Evolutionary conservation across 2,888 invertebrate species (phyloP).

Genomic region (Orthosia gothica): DNA sequence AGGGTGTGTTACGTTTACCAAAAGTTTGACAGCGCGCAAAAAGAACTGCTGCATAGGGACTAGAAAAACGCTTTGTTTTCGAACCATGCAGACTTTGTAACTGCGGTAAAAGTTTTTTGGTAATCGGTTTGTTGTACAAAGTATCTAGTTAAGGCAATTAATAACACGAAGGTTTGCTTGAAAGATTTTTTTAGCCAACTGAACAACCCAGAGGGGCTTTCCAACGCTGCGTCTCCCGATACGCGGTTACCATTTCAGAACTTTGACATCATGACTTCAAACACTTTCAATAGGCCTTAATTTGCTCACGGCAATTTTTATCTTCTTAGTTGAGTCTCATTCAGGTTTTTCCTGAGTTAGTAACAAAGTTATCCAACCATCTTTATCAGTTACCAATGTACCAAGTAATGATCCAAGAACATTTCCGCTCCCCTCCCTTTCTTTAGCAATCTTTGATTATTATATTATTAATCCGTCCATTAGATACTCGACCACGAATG

Average conservation of each 20-base stretch:
- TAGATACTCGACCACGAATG: constrained; percentile 52
- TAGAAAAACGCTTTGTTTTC: constrained; percentile 40
- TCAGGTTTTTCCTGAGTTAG: too few relatives aligned
- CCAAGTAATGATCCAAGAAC: background rate
- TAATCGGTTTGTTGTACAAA: background rate
- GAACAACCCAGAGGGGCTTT: too few relatives aligned
- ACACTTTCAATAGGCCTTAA: too few relatives aligned
- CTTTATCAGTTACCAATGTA: too few relatives aligned
- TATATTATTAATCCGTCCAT: constrained; percentile 46
- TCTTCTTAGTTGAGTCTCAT: too few relatives aligned
- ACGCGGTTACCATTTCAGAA: too few relatives aligned
- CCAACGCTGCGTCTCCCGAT: too few relatives aligned
- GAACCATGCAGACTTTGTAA: constrained; percentile 24
- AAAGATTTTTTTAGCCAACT: too few relatives aligned
- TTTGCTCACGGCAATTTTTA: too few relatives aligned
- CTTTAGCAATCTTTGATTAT: constrained; percentile 22
- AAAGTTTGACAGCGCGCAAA: constrained; percentile 69
- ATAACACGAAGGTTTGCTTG: too few relatives aligned
- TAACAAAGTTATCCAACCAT: too few relatives aligned
- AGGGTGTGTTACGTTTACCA: constrained; percentile 69
- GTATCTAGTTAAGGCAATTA: background rate
- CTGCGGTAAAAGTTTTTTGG: background rate
- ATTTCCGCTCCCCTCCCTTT: background rate
- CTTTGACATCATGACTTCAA: too few relatives aligned
- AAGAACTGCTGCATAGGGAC: constrained; percentile 66